These are phyloP conservation scores for Dinocampus coccinellae DNA, from an alignment of 2,888 invertebrate genomes.

Conservation along the genomic window DNA sequence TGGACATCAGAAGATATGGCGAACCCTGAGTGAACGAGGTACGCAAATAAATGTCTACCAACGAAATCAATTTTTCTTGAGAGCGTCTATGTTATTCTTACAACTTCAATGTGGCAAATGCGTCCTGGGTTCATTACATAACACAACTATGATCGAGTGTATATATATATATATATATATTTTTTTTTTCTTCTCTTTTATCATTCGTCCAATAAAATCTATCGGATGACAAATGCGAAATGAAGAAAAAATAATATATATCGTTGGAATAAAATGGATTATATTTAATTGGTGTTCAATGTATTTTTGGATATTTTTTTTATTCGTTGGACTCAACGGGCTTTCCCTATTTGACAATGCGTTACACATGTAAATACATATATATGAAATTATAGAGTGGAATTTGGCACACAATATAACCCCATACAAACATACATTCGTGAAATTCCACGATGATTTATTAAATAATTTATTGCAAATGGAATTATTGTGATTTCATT, in stretches of 20 bases:
- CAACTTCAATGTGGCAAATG: not conserved
- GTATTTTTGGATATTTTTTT: no score
- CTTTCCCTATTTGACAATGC: not conserved
- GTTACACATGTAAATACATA: not conserved
- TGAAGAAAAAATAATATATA: no score
- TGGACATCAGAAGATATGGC: constrained; percentile 43
- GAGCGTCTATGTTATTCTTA: constrained; percentile 14
- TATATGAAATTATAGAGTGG: not conserved
- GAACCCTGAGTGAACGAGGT: constrained; percentile 31
- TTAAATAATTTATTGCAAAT: not conserved
- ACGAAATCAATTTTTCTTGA: constrained; percentile 33
- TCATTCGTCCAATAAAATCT: no score
- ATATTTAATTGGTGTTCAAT: no score
- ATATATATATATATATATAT: no score
- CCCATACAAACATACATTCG: not conserved
- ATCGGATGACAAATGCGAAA: no score
- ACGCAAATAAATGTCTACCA: constrained; percentile 40
- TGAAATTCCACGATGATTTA: no score
- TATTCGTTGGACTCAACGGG: not conserved
- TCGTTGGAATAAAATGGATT: no score
- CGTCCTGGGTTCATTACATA: not conserved
- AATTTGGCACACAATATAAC: not conserved
- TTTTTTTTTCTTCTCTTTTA: no score
- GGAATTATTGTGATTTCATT: not conserved
- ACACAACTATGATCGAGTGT: not conserved